Evolutionary conservation across 1,140 invertebrate genomes (phyloP), one percentile per base, ranked within the genome.

Genomic region (Halesus radiatus): DNA sequence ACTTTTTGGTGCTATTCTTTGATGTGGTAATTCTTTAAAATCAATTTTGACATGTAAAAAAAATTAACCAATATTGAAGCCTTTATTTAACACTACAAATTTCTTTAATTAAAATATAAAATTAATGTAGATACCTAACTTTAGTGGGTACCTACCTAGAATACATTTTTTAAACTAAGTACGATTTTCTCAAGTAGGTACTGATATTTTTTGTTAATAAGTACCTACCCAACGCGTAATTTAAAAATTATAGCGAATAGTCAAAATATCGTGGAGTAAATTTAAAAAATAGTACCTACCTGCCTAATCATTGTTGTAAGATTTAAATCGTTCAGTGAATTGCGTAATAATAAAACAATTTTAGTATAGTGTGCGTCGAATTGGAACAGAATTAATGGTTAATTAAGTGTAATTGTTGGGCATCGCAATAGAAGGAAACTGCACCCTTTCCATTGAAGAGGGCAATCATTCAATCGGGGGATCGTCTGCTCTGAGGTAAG

Each of bases 401-500:
- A 53, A 72, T 72, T 72, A 52, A 72, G 20, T 15, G 50, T 72
- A 72, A 72, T 72, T 52, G 68, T 53, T 52, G 8, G 45, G 52
- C 18, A 23, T 10, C 37, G 37, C 37, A 45, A 45, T 45, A 45
- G 6, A 23, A 53, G 68, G 68, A 72, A 72, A 23, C 68, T 53
- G 68, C 68, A 23, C 68, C 68, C 68, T 72, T 23, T 52, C 18
- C 6, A 26, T 72, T 50, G 7, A 64, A 18, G 22, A 53, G 18
- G 62, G 26, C 64, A 68, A 78, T 78, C 50, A 66, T 68, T 50
- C 50, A 78, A 78, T 78, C 56, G n/a, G 68, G 70, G 76, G 76
- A 68, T 64, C n/a, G n/a, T 16, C 15, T 64, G 10, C 26, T 64
- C 16, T 26, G 7, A 78, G 76, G 76, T 78, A 78, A 78, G 76